Percentiles rank a stretch among this genome's conserved stretches.
phyloP scores from a whole-genome alignment of 2,888 invertebrate genomes.

The Drosophila atripex region DNA sequence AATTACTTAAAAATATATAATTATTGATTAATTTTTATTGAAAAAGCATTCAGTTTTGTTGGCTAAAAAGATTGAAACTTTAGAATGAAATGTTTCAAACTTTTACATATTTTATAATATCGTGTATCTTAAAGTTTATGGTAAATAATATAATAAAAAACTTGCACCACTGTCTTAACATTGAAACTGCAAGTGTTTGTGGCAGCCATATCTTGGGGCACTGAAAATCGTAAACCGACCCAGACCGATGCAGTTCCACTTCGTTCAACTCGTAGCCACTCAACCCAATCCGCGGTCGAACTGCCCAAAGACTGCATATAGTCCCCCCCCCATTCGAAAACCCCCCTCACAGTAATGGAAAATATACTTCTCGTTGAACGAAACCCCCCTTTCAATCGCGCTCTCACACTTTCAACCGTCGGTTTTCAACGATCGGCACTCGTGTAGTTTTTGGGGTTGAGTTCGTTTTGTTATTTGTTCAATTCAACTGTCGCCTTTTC shows the following conservation, averaged over 20 bases:
- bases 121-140: no score
- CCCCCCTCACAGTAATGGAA: neutral
- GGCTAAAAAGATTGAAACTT: no score
- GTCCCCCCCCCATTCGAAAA: constrained; percentile 8
- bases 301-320: constrained; percentile 3
- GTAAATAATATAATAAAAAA: neutral
- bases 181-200: constrained; percentile 70
- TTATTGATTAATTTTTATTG: neutral
- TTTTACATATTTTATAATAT: no score
- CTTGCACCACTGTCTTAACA: constrained; percentile 47
- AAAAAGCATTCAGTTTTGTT: no score
- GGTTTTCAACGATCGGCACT: constrained; percentile 57
- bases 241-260: constrained; percentile 14
- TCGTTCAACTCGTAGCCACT: constrained; percentile 26
- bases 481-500: constrained; percentile 51
- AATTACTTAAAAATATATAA: neutral
- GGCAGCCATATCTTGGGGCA: constrained; percentile 42
- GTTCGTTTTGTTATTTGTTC: constrained; percentile 67
- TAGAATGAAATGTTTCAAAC: no score
- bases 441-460: constrained; percentile 35
- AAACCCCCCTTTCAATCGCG: constrained; percentile 25
- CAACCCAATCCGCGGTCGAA: constrained; percentile 32
- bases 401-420: constrained; percentile 9
- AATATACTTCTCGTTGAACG: constrained; percentile 18
- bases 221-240: constrained; percentile 36